phyloP scores from a whole-genome alignment of 1,140 invertebrate species.

The Bombyx mori region DNA sequence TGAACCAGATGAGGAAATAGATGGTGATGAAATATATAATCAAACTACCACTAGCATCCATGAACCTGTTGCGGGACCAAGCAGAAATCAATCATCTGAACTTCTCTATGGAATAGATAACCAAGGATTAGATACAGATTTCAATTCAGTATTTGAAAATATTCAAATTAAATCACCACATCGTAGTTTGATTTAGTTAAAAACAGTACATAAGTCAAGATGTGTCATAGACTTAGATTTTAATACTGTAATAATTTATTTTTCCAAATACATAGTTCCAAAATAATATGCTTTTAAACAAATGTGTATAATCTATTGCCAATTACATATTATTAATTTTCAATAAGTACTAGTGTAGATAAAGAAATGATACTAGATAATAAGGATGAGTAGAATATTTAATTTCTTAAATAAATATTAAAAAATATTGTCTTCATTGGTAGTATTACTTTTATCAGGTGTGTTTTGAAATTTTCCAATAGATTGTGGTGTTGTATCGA shows the following conservation, averaged over 20 bases:
- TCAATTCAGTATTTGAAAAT: conserved; percentile 69
- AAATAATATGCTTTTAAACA: too few relatives aligned
- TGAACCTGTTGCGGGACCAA: conserved; percentile 53
- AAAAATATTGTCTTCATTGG: conserved; percentile 24
- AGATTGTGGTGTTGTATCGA: conserved; percentile 59
- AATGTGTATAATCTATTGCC: too few relatives aligned
- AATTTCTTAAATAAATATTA: conserved; percentile 7
- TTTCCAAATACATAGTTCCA: too few relatives aligned
- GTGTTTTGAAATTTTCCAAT: conserved; percentile 28
- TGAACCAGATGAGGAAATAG: conserved; percentile 59
- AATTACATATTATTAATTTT: too few relatives aligned
- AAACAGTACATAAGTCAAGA: conserved; percentile 1
- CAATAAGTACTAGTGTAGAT: too few relatives aligned
- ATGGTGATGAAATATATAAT: conserved; percentile 67
- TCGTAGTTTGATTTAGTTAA: conserved; percentile 47
- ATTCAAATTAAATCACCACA: conserved; percentile 66
- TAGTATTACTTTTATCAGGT: conserved; percentile 21
- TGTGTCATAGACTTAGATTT: too few relatives aligned
- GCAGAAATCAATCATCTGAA: conserved; percentile 54
- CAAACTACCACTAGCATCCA: conserved; percentile 55
- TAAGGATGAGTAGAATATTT: background rate
- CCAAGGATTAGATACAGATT: conserved; percentile 67
- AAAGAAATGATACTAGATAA: too few relatives aligned
- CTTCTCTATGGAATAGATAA: conserved; percentile 67
- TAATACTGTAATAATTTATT: too few relatives aligned